These are phyloP conservation scores for Trachelipus rathkii DNA, from an alignment of 1,140 invertebrate genomes.

Conservation along the genomic window DNA sequence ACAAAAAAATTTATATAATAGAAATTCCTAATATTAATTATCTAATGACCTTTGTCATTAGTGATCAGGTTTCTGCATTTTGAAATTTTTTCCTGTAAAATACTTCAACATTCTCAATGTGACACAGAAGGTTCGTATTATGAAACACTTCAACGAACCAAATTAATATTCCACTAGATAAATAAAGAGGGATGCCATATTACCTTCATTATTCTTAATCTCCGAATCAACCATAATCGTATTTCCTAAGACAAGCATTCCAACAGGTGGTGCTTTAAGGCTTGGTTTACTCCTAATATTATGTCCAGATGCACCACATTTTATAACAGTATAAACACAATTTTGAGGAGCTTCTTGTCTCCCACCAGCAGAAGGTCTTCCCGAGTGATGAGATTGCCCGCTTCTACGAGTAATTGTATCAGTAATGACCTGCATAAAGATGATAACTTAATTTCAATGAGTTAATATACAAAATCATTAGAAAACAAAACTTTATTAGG, in stretches of 20 bases:
- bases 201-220: constrained; percentile 33
- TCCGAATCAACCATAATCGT: constrained; percentile 64
- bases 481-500: no score
- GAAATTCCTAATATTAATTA: no score
- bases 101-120: no score
- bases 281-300: constrained; percentile 69
- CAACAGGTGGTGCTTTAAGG: constrained; percentile 68
- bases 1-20: no score
- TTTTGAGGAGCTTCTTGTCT: not conserved
- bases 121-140: no score
- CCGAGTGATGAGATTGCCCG: constrained; percentile 19
- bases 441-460: no score
- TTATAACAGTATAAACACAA: constrained; percentile 61
- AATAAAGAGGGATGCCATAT: not conserved
- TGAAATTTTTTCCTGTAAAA: no score
- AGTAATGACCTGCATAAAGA: constrained; percentile 31
- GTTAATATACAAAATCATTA: no score
- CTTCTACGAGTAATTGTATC: constrained; percentile 31
- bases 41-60: no score
- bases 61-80: no score
- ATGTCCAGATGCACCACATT: constrained; percentile 75
- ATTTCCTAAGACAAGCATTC: constrained; percentile 71
- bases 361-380: constrained; percentile 16
- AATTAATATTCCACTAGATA: not conserved
- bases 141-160: constrained; percentile 6